These are phyloP conservation scores for Babyrousa celebensis DNA, from an alignment of 2,797 vertebrate genomes.

Conservation along the genomic window DNA sequence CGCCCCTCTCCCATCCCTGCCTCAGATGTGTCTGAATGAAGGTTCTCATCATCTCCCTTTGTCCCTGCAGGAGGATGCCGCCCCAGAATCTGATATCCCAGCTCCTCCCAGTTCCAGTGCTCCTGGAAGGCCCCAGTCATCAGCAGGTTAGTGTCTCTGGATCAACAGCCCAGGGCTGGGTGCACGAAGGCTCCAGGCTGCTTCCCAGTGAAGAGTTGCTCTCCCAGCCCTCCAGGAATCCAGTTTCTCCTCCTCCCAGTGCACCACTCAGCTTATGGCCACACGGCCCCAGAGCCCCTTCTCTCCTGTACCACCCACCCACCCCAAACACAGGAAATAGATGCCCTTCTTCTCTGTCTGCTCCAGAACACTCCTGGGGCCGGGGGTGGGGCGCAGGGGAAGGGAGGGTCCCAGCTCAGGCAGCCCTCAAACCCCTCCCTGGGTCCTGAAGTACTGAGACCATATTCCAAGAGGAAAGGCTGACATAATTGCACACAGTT, in stretches of 20 bases:
- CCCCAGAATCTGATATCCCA: slow-evolving; percentile 77
- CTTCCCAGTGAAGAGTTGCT: not conserved
- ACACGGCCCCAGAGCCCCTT: too few relatives aligned
- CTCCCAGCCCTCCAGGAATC: not conserved
- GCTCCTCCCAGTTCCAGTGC: slow-evolving; percentile 80
- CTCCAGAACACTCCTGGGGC: not conserved
- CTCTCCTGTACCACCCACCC: not conserved
- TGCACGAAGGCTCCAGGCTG: too few relatives aligned
- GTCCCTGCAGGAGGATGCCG: slow-evolving; percentile 85
- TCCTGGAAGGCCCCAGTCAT: slow-evolving; percentile 81
- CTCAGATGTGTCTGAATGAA: not conserved
- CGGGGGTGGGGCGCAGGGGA: not conserved
- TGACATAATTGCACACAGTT: not conserved
- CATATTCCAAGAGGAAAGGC: not conserved
- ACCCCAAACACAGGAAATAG: fast-evolving
- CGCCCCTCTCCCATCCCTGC: not conserved
- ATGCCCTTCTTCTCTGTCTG: not conserved
- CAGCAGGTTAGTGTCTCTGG: slow-evolving; percentile 86
- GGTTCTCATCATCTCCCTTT: not conserved
- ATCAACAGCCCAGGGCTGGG: not conserved
- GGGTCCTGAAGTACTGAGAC: not conserved
- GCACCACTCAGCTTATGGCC: not conserved
- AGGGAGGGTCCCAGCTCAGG: not conserved
- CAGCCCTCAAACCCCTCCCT: too few relatives aligned
- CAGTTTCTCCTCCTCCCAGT: not conserved